These are phyloP conservation scores for Osedax fenrisi DNA, from an alignment of 2,888 invertebrate genomes.

Conservation along the genomic window DNA sequence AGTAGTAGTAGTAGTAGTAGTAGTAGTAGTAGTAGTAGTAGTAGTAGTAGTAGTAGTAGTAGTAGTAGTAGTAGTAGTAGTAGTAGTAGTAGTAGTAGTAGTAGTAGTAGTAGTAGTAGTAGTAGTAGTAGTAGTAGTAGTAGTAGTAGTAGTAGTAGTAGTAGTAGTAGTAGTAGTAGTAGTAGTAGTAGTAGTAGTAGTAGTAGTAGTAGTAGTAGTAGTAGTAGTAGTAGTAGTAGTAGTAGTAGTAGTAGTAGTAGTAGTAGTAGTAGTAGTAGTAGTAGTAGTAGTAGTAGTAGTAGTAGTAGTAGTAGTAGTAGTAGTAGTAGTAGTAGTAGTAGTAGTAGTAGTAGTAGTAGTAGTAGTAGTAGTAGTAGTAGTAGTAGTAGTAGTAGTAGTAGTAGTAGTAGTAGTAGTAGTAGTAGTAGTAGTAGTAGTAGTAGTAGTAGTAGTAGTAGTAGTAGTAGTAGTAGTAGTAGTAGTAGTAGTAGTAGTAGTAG, in stretches of 20 bases:
- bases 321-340: background rate
- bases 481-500: background rate
- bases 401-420: background rate
- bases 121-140: background rate
- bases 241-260: background rate
- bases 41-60: background rate
- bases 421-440: background rate
- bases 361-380: background rate
- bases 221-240: background rate
- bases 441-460: background rate
- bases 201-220: background rate
- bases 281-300: background rate
- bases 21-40: background rate
- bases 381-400: background rate
- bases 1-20: background rate
- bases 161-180: background rate
- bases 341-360: background rate
- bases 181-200: background rate
- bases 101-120: background rate
- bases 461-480: background rate
- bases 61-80: background rate
- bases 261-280: background rate
- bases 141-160: background rate
- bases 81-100: background rate
- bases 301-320: background rate